Base-by-base conservation (phyloP, 2,888 invertebrate genomes). In the Epirrhoe alternata region DNA sequence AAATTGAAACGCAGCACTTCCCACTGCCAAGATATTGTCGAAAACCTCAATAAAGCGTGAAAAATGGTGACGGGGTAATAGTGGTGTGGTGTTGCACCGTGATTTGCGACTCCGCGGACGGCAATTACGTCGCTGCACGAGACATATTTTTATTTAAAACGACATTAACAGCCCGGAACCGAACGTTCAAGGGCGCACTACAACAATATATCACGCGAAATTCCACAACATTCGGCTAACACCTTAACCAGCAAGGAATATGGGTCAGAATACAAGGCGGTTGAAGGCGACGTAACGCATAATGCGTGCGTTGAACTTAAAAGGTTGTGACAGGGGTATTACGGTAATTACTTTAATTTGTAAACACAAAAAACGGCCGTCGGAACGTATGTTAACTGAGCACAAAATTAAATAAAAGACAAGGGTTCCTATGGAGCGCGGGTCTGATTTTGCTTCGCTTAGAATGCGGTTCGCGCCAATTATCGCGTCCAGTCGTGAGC, bases 291-390 rank as follows among this genome's bases (percentile, higher is more conserved):
- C 73, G 75, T 75, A 74, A 74, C 76, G 75, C 78, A 80, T 86
- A 86, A 86, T 79, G 84, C 89, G 90, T 83, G 80, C 89, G 83
- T 88, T 90, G 90, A 92, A 90, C 90, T 89, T 89, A 90, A 89
- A 90, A 90, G 89, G 89, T 88, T 89, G 88, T 89, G 90, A 89
- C 89, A 88, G 87, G 81, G 83, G 83, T 88, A 89, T 90, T 89
- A 89, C 86, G 82, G 88, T 88, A 89, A 90, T 90, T 89, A 87
- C 87, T 85, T 90, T 89, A 91, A 91, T 90, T 89, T 89, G 90
- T 90, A 87, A 90, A 88, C 86, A 90, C 83, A 89, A 90, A 89
- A 90, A 90, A 87, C 78, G 81, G 73, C 82, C 83, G 85, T 85
- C 85, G 81, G 72, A 74, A 75, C 80, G 81, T 84, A 79, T 77